Evolutionary conservation across 2,888 invertebrate genomes (phyloP).

Genomic region (Hoplodrina ambigua): DNA sequence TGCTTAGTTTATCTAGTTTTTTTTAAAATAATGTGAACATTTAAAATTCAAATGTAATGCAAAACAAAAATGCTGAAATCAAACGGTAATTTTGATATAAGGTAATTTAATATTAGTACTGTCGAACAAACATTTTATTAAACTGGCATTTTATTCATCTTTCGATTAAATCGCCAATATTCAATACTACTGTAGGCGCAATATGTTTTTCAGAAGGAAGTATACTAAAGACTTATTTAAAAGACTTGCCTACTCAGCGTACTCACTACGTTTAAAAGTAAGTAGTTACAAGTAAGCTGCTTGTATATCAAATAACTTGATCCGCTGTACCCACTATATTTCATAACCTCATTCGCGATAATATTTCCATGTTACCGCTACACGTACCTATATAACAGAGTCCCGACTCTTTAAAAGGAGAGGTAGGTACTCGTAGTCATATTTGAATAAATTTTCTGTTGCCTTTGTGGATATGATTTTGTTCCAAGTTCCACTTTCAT

Average conservation of each 20-base stretch:
- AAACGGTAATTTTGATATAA: conserved; percentile 23
- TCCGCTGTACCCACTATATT: conserved; percentile 20
- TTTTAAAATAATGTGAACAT: conserved; percentile 5
- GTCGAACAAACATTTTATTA: background rate
- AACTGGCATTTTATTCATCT: background rate
- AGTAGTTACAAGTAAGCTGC: background rate
- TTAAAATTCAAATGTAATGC: conserved; percentile 3
- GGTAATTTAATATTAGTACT: conserved; percentile 29
- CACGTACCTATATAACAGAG: conserved; percentile 49
- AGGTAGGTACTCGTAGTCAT: conserved; percentile 41
- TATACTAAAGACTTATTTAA: too few species aligned
- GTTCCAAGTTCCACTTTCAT: conserved; percentile 48
- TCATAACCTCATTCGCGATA: conserved; percentile 41
- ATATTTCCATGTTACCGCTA: conserved; percentile 43
- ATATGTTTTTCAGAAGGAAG: too few species aligned
- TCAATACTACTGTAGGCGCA: too few species aligned
- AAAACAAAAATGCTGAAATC: conserved; percentile 14
- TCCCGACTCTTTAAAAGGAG: conserved; percentile 57
- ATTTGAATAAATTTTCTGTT: conserved; percentile 61
- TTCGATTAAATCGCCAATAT: too few species aligned
- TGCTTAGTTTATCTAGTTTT: conserved; percentile 13
- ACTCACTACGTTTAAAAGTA: too few species aligned
- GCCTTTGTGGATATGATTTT: conserved; percentile 59
- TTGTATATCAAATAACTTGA: background rate
- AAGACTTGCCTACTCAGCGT: too few species aligned